phyloP scores from a whole-genome alignment of 1,140 invertebrate species.

The Nephila pilipes region DNA sequence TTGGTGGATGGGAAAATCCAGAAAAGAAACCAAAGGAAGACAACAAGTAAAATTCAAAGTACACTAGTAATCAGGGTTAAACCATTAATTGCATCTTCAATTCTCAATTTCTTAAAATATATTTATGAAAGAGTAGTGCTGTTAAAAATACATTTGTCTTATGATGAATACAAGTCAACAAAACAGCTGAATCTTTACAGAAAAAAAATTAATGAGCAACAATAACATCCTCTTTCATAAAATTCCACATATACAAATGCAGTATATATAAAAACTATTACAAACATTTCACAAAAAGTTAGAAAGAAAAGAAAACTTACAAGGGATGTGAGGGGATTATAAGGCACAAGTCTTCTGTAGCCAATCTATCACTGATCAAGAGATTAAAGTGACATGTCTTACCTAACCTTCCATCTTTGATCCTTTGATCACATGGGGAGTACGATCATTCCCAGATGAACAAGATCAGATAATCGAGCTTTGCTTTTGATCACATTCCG shows the following conservation, averaged over 20 bases:
- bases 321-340: slow-evolving; percentile 92
- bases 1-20: no score
- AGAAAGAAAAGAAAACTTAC: slow-evolving; percentile 80
- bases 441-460: slow-evolving; percentile 77
- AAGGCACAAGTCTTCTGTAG: slow-evolving; percentile 89
- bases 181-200: no score
- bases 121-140: no score
- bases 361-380: slow-evolving; percentile 92
- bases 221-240: no score
- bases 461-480: slow-evolving; percentile 76
- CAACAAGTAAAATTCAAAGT: no score
- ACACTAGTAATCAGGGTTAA: no score
- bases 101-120: no score
- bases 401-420: slow-evolving; percentile 91
- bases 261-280: not conserved
- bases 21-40: no score
- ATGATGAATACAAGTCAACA: no score
- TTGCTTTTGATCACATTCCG: slow-evolving; percentile 34
- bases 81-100: no score
- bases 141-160: no score
- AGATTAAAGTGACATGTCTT: slow-evolving; percentile 96
- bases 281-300: not conserved
- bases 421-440: slow-evolving; percentile 78
- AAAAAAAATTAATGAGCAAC: no score
- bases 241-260: not conserved